Percentiles rank a stretch among this genome's conserved stretches.
These are phyloP conservation scores for Metridium senile DNA, from an alignment of 92 coral and sea anemone genomes.

Conservation along the genomic window DNA sequence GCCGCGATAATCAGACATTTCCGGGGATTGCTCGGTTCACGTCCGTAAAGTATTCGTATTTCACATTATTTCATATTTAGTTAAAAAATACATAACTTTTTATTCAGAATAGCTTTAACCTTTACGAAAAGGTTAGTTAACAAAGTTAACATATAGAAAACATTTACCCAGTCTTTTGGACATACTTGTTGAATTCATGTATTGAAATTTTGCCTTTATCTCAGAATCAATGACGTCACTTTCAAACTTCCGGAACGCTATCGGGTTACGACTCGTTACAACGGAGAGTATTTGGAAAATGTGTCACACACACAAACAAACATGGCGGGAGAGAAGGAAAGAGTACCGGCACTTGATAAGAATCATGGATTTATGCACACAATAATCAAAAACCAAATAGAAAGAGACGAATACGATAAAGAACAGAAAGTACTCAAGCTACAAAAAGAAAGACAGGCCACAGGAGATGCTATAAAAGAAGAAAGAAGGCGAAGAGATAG, in stretches of 20 bases:
- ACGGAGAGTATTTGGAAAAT: constrained; percentile 19
- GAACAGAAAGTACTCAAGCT: constrained; percentile 65
- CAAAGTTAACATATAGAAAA: not conserved
- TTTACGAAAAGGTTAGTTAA: too few relatives aligned
- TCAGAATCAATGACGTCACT: constrained; percentile 34
- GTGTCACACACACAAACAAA: constrained; percentile 9
- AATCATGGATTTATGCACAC: constrained; percentile 87
- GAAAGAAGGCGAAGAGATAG: constrained; percentile 55
- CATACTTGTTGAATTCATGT: too few relatives aligned
- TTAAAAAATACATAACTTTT: not conserved
- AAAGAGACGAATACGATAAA: constrained; percentile 92
- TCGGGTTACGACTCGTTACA: not conserved
- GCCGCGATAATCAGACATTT: constrained; percentile 17
- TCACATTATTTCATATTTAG: not conserved
- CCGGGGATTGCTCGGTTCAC: constrained; percentile 20
- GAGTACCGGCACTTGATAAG: constrained; percentile 59
- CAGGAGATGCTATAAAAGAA: not conserved
- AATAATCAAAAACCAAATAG: constrained; percentile 81
- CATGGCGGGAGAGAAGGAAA: constrained; percentile 28
- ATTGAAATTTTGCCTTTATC: too few relatives aligned
- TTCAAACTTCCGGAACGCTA: not conserved
- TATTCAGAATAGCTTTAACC: too few relatives aligned
- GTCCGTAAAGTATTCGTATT: constrained; percentile 15
- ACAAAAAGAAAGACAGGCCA: constrained; percentile 19
- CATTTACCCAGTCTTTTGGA: too few relatives aligned